Base-by-base conservation (phyloP, 2,113 vertebrate species). In the Spermophilus dauricus region DNA sequence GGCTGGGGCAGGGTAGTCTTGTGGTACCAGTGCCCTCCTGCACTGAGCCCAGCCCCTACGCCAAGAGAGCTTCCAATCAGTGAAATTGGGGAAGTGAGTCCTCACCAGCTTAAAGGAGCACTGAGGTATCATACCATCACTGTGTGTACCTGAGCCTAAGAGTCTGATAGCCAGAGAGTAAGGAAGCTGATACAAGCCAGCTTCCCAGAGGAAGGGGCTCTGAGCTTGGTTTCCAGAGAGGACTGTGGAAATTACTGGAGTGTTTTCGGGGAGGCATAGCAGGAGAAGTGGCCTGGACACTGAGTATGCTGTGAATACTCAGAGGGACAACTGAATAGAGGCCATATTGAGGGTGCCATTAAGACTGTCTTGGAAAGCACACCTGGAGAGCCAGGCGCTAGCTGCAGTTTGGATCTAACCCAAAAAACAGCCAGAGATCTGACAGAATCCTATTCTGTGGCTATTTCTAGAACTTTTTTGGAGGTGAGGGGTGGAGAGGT, bases 341-440 rank as follows among this genome's bases (percentile, higher is more conserved):
- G 82, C 58, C 32, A 13, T 73, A 12, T 14, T 34, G n/a, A 11
- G 56, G 39, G 18, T 18, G 28, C 24, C 4, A 26, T 24, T 13
- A 28, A 2, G 30, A 28, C 13, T 7, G 39, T 87, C 45, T 0
- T 8, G 32, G 37, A 63, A 70, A 10, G 45, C 0, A 0, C 10
- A 45, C 1, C 77, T n/a, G 2, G 73, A 37, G 28, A 90, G 56
- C 14, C 0, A 13, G 69, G 84, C 0, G 0, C 58, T 53, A n/a
- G 45, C 22, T 6, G 78, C 51, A 92, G 39, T 51, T 77, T 34
- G 76, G 39, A 18, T n/a, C n/a, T 39, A 34, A 48, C 42, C 0
- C 2, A 3, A 85, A 37, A 37, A 26, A 65, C 48, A 24, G 83
- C 61, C 16, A 22, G n/a, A 3, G 42, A 51, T 51, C 56, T 11